Conservation (phyloP, 2,113 vertebrate genomes). For the Tapirus terrestris region DNA sequence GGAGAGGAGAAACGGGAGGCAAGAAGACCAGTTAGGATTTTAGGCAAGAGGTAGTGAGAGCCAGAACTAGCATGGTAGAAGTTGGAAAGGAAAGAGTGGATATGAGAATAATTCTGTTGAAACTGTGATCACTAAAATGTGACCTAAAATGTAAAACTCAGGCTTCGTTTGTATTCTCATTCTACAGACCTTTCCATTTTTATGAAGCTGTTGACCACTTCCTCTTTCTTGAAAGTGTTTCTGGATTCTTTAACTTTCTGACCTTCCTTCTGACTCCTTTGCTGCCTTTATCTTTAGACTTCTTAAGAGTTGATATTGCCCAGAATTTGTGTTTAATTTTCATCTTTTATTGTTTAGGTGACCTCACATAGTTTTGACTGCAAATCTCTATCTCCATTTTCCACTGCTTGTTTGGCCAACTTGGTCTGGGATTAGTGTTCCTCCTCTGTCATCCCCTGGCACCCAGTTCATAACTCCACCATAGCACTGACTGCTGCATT, state of each 20-base stretch:
- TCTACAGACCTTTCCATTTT: background rate
- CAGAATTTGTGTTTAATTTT: conserved; percentile 10
- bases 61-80: background rate
- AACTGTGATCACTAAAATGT: background rate
- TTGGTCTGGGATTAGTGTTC: background rate
- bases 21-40: background rate
- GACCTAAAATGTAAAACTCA: background rate
- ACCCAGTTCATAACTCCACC: background rate
- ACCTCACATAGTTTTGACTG: background rate
- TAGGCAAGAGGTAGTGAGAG: background rate
- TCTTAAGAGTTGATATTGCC: background rate
- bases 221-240: background rate
- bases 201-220: background rate
- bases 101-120: background rate
- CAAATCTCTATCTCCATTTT: background rate
- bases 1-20: background rate
- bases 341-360: background rate
- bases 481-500: background rate
- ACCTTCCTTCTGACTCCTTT: background rate
- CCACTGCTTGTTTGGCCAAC: background rate
- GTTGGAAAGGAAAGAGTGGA: background rate
- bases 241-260: background rate
- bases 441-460: background rate
- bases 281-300: background rate
- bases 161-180: background rate